Conservation (phyloP, 1,140 invertebrate genomes). For the Akabosia matsudoensis region DNA sequence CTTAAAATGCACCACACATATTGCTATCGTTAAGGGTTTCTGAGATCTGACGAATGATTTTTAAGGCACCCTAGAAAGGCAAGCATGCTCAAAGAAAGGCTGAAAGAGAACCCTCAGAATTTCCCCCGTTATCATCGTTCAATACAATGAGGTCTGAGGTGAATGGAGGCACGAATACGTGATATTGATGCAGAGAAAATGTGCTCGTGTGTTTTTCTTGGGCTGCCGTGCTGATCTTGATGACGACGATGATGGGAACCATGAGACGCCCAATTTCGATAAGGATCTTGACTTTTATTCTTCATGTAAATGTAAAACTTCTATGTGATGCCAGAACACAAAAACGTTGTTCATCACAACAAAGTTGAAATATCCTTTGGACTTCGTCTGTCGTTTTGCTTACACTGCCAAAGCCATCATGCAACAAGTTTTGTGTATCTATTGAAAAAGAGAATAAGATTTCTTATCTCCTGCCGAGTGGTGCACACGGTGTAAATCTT, state of each 20-base stretch:
- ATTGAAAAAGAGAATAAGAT: not conserved
- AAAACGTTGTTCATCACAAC: constrained; percentile 18
- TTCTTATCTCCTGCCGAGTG: constrained; percentile 14
- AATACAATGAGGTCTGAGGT: not conserved
- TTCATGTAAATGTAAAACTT: constrained; percentile 16
- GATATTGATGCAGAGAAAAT: not conserved
- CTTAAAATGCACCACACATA: too few relatives aligned
- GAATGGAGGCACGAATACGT: not conserved
- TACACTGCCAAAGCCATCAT: not conserved
- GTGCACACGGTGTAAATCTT: constrained; percentile 6
- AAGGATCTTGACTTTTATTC: constrained; percentile 21
- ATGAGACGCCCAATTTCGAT: constrained; percentile 21
- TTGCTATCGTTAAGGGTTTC: too few relatives aligned
- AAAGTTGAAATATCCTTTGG: constrained; percentile 3
- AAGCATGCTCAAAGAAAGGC: too few relatives aligned
- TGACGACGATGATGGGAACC: not conserved
- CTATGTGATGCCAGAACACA: constrained; percentile 11
- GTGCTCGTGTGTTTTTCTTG: not conserved
- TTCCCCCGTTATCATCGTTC: too few relatives aligned
- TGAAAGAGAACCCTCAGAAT: too few relatives aligned
- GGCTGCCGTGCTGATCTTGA: not conserved
- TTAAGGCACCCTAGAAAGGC: too few relatives aligned
- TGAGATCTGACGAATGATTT: too few relatives aligned
- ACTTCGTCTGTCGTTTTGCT: constrained; percentile 6
- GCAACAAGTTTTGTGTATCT: not conserved